A percentile compares a stretch with the other conserved stretches of the same genome.
Conservation (phyloP, 2,113 vertebrate species). For the Platysternon megacephalum region DNA sequence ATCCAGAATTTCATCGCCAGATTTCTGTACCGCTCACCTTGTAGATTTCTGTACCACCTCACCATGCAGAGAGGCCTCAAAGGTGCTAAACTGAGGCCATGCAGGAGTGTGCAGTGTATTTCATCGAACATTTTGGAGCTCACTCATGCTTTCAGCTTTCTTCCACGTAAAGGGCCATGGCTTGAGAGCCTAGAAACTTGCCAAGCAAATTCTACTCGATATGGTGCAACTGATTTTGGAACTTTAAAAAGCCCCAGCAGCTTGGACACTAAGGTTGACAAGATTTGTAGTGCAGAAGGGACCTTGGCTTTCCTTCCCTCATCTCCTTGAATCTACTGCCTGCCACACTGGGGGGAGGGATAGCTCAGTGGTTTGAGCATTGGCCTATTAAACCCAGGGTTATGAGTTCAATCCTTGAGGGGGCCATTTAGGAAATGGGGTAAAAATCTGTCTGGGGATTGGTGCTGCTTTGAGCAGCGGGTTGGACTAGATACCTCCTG, state of each 20-base stretch:
- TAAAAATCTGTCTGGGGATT: no score
- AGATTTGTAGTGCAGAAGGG: neutral
- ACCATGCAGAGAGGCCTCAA: no score
- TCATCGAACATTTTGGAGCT: neutral
- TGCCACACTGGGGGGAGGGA: no score
- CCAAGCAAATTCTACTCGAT: neutral
- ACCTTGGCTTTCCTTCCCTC: neutral
- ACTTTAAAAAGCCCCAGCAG: neutral
- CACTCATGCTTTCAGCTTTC: neutral
- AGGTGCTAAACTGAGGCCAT: no score
- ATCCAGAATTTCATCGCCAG: neutral
- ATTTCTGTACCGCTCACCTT: neutral
- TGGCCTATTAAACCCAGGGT: no score
- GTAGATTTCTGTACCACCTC: neutral
- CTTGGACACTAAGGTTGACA: neutral
- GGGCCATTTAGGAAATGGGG: no score
- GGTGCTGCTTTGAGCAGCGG: no score
- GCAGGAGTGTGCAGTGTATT: neutral
- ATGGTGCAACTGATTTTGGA: neutral
- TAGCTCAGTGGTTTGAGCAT: no score
- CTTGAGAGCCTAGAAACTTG: neutral
- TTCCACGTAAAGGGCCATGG: neutral
- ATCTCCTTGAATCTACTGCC: no score
- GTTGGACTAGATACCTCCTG: no score
- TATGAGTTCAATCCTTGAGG: no score